Evolutionary conservation across 2,888 invertebrate genomes (phyloP).

Genomic region (Ectemnius lituratus): DNA sequence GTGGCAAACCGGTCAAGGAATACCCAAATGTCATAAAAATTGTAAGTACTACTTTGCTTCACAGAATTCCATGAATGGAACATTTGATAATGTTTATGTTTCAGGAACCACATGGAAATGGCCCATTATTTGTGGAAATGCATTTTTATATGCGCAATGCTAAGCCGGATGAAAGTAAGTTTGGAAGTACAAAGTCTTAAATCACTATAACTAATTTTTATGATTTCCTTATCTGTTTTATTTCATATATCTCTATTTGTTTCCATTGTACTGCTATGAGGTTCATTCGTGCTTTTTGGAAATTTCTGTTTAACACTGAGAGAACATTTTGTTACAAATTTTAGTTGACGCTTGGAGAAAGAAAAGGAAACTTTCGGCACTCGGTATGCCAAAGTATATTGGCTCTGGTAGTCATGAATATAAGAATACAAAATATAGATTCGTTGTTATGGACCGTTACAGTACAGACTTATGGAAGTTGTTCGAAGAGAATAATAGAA

Average conservation of each 20-base stretch:
- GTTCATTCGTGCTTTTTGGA: neutral
- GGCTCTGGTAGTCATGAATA: conserved; percentile 91
- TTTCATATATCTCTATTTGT: neutral
- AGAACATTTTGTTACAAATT: conserved; percentile 21
- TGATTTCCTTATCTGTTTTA: neutral
- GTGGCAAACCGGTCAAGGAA: conserved; percentile 78
- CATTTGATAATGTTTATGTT: conserved; percentile 53
- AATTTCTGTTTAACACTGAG: neutral
- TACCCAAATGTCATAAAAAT: conserved; percentile 89
- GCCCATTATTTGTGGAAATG: conserved; percentile 96
- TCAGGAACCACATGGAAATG: conserved; percentile 94
- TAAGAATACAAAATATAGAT: conserved; percentile 89
- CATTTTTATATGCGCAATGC: conserved; percentile 91
- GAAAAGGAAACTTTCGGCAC: conserved; percentile 82
- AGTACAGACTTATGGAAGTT: conserved; percentile 91
- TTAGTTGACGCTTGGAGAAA: conserved; percentile 86
- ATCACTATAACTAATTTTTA: conserved; percentile 11
- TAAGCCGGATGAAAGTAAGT: conserved; percentile 83
- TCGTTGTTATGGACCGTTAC: conserved; percentile 93
- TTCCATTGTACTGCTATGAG: neutral
- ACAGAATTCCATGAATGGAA: neutral
- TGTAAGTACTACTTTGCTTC: conserved; percentile 80
- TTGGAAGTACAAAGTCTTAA: conserved; percentile 12
- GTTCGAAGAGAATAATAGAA: conserved; percentile 83
- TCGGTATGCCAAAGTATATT: conserved; percentile 92